Base-by-base conservation (phyloP, 1,140 invertebrate genomes). In the Brachionus paranguensis region DNA sequence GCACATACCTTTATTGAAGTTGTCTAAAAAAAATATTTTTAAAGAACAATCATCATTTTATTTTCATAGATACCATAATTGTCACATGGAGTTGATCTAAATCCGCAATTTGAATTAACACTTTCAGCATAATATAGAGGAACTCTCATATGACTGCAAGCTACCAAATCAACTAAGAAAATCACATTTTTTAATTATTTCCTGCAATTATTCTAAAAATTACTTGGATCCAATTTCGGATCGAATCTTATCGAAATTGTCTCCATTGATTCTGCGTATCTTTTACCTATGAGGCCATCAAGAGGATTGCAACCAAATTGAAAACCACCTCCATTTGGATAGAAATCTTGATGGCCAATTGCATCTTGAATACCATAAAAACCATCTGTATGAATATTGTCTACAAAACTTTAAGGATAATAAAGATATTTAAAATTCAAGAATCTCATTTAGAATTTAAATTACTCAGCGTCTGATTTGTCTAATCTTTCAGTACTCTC, bases 381-480 rank as follows among this genome's bases (percentile, higher is more conserved):
- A 0, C 95, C 95, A 88, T 97, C 96, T 10, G 94, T 95, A 87
- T 98, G 96, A 65, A 97, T 96, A 0, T 96, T 94, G 88, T 97
- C 96, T 0, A 98, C 96, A 88, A 94, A 94, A 33, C 78, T 81
- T 60, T 0, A 27, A 41, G 20, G n/a, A 64, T 11, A 81, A 64
- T 29, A 37, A 37, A 37, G 2, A 37, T 37, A 37, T 37, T 37
- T 37, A 37, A 37, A 37, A 37, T 37, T 37, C 6, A 37, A 37
- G 6, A 37, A 37, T 37, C 33, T 37, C 33, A 0, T n/a, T 24
- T 78, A 45, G 20, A 45, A 14, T 64, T 41, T 81, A 47, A 12
- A 3, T n/a, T 96, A 97, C 65, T 92, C 91, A 0, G 96, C 96
- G 87, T 97, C 96, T 10, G 92, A 92, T 14, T 92, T 92, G 88